Base-by-base conservation (phyloP, 2,888 invertebrate species). In the Leucania comma region DNA sequence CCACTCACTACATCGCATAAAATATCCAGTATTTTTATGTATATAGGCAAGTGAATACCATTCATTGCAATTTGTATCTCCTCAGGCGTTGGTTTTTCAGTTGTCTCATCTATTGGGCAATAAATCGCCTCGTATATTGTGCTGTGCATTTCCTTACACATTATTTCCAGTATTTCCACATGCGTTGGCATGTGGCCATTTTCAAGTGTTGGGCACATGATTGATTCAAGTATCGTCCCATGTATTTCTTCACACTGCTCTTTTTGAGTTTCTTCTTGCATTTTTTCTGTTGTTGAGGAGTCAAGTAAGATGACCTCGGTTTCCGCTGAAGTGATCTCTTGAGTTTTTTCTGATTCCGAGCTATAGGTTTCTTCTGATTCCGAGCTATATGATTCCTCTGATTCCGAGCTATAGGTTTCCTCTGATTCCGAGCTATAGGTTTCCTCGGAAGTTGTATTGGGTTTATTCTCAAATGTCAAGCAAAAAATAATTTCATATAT, bases 111-210 rank as follows among this genome's bases (percentile, higher is more conserved):
- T 9, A 5, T 56, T 38, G 53, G 32, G 12, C 68, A 68, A 53
- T 68, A 68, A 42, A 68, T 53, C 1, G 17, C 68, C 1, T 12
- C 68, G 9, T 68, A 68, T 42, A 68, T 68, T 8, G 68, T 68
- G 2, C 24, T 42, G 12, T 54, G 32, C 69, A 68, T 24, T 54
- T 35, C 17, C 3, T 46, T 12, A 46, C 68, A 68, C 53, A 68
- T 32, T n/a, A 24, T 35, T 68, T 54, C n/a, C 3, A 32, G 32
- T 46, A 56, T 48, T 20, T 29, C 5, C 3, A 17, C n/a, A 24
- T 26, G 24, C 4, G 32, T 54, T 32, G 24, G n/a, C 12, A 24
- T 10, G 29, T n/a, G 12, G 1, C 5, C 22, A 54, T 20, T 54
- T 17, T 35, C 35, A 24, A 2, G 2, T n/a, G 35, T 6, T 20